A percentile compares a stretch with the other conserved stretches of the same genome.
phyloP scores from a whole-genome alignment of 2,113 vertebrate species.

The Dipodomys stephensi region DNA sequence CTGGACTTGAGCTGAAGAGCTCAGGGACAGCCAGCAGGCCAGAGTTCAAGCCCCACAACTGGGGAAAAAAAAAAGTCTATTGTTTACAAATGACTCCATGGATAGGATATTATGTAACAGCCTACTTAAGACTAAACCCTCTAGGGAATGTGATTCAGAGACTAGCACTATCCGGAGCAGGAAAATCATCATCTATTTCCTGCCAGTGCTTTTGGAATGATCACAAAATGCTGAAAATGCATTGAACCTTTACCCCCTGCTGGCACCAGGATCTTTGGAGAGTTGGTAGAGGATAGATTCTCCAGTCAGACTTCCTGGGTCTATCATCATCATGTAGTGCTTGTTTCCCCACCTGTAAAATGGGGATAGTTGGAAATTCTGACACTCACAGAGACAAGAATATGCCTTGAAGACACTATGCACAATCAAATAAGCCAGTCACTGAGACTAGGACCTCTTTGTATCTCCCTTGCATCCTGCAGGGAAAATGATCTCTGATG shows the following conservation, averaged over 20 bases:
- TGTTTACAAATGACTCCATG: no score
- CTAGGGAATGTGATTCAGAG: no score
- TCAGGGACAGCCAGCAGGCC: no score
- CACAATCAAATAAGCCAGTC: background rate
- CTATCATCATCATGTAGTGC: background rate
- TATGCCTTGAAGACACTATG: background rate
- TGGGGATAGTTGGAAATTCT: background rate
- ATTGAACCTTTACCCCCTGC: background rate
- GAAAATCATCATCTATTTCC: background rate
- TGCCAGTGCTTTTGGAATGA: no score
- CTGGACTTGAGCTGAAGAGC: no score
- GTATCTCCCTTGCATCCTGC: background rate
- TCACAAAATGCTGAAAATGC: background rate
- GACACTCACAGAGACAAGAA: rapidly evolving
- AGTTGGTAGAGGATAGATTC: background rate
- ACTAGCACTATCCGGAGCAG: background rate
- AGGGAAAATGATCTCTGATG: background rate
- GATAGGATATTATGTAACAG: no score
- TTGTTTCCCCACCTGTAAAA: background rate
- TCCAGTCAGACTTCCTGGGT: background rate
- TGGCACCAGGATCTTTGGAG: background rate
- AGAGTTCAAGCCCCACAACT: no score
- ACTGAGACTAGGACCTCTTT: background rate
- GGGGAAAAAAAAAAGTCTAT: no score
- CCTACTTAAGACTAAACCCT: no score